Evolutionary conservation across 2,797 vertebrate species (phyloP).

Genomic region (Hafferia zeledoni): DNA sequence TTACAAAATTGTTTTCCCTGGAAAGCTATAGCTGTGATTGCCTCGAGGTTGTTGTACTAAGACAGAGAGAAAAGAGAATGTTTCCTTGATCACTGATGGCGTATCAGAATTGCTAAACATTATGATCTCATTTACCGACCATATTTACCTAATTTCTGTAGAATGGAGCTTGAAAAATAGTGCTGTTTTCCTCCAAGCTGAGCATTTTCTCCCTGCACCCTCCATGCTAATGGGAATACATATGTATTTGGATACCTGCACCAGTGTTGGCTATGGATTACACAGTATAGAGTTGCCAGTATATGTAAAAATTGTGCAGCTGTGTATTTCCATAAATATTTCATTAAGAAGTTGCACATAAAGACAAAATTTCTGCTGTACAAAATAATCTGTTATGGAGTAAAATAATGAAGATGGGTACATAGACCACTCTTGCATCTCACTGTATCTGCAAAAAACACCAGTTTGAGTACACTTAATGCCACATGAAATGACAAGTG

Average conservation of each 20-base stretch:
- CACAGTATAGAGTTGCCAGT: neutral
- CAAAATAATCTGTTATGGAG: neutral
- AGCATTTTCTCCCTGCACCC: neutral
- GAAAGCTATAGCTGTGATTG: neutral
- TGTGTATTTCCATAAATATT: neutral
- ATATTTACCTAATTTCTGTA: neutral
- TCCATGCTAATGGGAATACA: neutral
- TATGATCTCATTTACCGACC: neutral
- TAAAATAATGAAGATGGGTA: neutral
- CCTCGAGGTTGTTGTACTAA: neutral
- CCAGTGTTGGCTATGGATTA: neutral
- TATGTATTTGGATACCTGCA: neutral
- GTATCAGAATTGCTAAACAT: neutral
- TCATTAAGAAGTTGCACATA: neutral
- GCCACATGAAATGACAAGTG: neutral
- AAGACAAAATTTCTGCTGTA: neutral
- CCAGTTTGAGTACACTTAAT: neutral
- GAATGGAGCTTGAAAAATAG: neutral
- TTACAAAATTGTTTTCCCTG: neutral
- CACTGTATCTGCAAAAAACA: neutral
- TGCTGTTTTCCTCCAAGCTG: neutral
- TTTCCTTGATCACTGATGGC: neutral
- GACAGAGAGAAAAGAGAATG: neutral
- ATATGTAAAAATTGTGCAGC: neutral
- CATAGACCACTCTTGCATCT: neutral